Evolutionary conservation across 2,113 vertebrate species (phyloP).

Genomic region (Vidua macroura): DNA sequence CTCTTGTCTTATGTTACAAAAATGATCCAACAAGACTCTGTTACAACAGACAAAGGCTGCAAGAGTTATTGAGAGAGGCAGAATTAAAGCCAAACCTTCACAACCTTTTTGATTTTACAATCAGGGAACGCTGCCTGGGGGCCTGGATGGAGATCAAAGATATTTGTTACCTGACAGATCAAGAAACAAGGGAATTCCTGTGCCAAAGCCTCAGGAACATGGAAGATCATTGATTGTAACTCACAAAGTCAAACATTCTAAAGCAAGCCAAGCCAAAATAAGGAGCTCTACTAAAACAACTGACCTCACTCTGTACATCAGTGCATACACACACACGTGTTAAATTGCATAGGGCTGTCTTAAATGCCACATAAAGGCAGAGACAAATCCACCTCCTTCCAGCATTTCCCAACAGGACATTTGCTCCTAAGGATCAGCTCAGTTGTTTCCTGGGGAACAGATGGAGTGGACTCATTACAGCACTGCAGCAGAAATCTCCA

Average conservation of each 20-base stretch:
- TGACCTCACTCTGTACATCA: not conserved
- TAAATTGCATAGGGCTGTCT: not conserved
- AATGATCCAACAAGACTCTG: not conserved
- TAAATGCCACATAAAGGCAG: not conserved
- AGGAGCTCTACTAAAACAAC: not conserved
- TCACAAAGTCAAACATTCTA: not conserved
- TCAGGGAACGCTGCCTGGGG: not conserved
- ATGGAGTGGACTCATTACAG: not conserved
- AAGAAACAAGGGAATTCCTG: not conserved
- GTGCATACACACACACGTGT: not conserved
- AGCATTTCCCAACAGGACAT: not conserved
- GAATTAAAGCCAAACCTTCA: not conserved
- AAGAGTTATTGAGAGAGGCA: not conserved
- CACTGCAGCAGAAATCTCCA: not conserved
- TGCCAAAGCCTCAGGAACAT: not conserved
- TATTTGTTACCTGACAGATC: not conserved
- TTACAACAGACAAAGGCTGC: not conserved
- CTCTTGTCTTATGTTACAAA: not conserved
- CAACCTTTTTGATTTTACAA: not conserved
- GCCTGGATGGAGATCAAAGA: not conserved
- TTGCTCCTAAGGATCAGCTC: not conserved
- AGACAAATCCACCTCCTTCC: not conserved
- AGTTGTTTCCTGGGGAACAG: not conserved
- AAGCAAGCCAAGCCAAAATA: not conserved
- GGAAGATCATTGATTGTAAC: not conserved